Evolutionary conservation across 2,797 vertebrate genomes (phyloP).

Genomic region (Liasis olivaceus): DNA sequence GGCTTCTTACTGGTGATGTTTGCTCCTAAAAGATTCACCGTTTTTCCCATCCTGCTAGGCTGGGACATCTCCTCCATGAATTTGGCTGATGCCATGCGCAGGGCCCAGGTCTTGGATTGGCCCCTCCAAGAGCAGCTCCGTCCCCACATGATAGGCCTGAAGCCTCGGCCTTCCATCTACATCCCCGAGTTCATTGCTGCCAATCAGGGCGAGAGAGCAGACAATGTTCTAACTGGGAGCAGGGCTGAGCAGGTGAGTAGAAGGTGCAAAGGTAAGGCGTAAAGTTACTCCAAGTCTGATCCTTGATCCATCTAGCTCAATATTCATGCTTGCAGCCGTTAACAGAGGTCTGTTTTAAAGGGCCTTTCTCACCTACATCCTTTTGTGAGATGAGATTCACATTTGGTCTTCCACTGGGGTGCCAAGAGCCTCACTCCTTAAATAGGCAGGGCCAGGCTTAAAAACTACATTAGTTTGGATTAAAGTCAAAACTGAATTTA

Average conservation of each 20-base stretch:
- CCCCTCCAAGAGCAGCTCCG: conserved; percentile 88
- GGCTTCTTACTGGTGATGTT: background rate
- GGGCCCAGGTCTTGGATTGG: conserved; percentile 91
- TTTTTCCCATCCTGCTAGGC: conserved; percentile 70
- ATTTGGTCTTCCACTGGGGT: background rate
- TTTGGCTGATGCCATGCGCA: conserved; percentile 86
- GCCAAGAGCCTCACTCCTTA: background rate
- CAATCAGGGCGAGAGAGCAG: conserved; percentile 87
- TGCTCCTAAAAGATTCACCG: too few species aligned
- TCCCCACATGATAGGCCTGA: conserved; percentile 83
- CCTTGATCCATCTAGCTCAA: background rate
- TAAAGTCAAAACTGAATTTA: background rate
- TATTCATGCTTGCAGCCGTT: background rate
- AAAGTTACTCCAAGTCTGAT: background rate
- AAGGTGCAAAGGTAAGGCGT: background rate
- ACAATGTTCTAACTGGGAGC: conserved; percentile 85
- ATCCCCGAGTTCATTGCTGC: conserved; percentile 93
- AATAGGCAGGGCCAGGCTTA: background rate
- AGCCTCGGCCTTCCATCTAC: conserved; percentile 88
- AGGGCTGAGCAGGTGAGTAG: conserved; percentile 87
- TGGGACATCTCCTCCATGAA: conserved; percentile 96
- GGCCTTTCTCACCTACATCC: background rate
- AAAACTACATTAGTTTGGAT: background rate
- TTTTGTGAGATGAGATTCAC: background rate
- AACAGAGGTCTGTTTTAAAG: background rate